Base-by-base conservation (phyloP, 2,797 vertebrate genomes). In the Sciurus vulgaris region DNA sequence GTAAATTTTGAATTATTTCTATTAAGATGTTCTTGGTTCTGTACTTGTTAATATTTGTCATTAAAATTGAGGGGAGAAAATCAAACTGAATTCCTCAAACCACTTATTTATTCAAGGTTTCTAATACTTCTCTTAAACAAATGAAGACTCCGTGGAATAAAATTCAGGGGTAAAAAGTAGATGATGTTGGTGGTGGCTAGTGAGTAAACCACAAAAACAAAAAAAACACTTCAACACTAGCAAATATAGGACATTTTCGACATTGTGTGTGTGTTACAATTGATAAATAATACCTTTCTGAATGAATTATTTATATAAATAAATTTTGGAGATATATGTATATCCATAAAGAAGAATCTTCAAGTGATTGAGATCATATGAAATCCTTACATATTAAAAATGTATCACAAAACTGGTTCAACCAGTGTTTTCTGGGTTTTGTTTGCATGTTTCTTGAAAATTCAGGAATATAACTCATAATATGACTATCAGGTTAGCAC, bases 1-100 rank as follows among this genome's bases (percentile, higher is more conserved):
- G 79, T 24, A 79, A 3, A 70, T 65, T 79, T 85, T 26, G 70
- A 84, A 88, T 73, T 38, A 77, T 63, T 93, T 95, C 26, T 69
- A 1, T 90, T 49, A 77, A 86, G 63, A 67, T 38, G 4, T 17
- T n/a, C 56, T 83, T 30, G 24, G 9, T 63, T 96, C 22, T 73
- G 2, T 47, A 79, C 14, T 81, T 70, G 17, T 44, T 2, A 91
- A 67, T 47, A 91, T 61, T 70, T 72, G n/a, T 70, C 24, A 78
- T 87, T 78, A 63, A 97, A 87, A 91, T 76, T 8, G 54, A 56
- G 30, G 9, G 17, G 14, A 38, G 65, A 91, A 74, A 63, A 73
- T 73, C 9, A 94, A 81, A 69, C 22, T 38, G 28, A 89, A 86
- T 67, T 82, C 5, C 20, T 54, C 28, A 78, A 51, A 77, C 13